A percentile compares a stretch with the other conserved stretches of the same genome.
These are phyloP conservation scores for Deroptyus accipitrinus DNA, from an alignment of 2,113 vertebrate genomes.

Conservation along the genomic window DNA sequence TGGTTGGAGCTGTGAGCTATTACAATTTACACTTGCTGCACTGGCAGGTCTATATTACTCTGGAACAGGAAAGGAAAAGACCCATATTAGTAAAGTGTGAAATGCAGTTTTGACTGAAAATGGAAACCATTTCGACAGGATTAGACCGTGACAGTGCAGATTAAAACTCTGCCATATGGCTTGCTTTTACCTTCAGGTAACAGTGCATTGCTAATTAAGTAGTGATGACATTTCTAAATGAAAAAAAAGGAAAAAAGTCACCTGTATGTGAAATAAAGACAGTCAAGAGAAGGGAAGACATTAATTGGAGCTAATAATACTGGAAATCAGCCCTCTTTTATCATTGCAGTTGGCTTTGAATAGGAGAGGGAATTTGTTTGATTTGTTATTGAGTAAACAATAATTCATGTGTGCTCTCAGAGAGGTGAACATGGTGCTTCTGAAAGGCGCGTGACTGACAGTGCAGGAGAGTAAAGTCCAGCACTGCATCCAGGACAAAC, in stretches of 20 bases:
- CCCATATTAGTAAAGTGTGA: slow-evolving; percentile 78
- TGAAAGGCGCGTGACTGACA: neutral
- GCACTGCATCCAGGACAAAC: neutral
- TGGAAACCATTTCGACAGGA: slow-evolving; percentile 73
- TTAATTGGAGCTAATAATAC: neutral
- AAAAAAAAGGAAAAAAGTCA: slow-evolving; percentile 23
- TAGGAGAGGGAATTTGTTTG: slow-evolving; percentile 43
- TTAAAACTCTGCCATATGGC: slow-evolving; percentile 77
- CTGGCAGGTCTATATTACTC: slow-evolving; percentile 64
- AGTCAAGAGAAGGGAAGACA: slow-evolving; percentile 33
- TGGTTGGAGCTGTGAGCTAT: slow-evolving; percentile 48
- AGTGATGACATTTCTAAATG: slow-evolving; percentile 69
- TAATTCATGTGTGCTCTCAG: neutral
- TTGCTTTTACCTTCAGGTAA: slow-evolving; percentile 72
- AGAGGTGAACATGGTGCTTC: neutral
- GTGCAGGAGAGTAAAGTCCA: neutral
- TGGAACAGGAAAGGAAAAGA: slow-evolving; percentile 61
- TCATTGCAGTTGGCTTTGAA: slow-evolving; percentile 39
- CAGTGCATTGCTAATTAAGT: slow-evolving; percentile 72
- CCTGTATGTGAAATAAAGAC: slow-evolving; percentile 70
- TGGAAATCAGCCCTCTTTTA: slow-evolving; percentile 35
- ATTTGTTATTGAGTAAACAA: slow-evolving; percentile 56
- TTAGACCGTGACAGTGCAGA: slow-evolving; percentile 75
- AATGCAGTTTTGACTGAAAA: slow-evolving; percentile 79
- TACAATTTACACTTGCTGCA: slow-evolving; percentile 64